These are phyloP conservation scores for Buceros bicornis DNA, from an alignment of 2,797 vertebrate genomes.

Conservation along the genomic window DNA sequence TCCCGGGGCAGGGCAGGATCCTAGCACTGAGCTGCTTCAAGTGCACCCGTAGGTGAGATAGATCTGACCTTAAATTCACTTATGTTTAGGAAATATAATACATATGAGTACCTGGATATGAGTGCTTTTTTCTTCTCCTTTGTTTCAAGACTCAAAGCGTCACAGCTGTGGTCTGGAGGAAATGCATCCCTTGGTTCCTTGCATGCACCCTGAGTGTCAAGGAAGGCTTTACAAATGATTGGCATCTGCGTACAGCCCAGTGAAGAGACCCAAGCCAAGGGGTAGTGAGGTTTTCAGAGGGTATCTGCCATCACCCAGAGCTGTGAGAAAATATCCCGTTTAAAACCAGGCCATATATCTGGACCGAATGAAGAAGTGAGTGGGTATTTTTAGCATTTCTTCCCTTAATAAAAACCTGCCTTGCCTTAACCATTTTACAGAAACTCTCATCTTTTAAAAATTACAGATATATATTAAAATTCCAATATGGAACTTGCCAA, in stretches of 20 bases:
- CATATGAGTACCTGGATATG: not conserved
- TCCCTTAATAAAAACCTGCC: not conserved
- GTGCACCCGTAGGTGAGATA: not conserved
- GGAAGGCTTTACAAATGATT: not conserved
- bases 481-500: not conserved
- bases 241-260: not conserved
- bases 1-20: not conserved
- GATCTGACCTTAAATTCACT: not conserved
- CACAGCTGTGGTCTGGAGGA: constrained; percentile 68
- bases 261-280: not conserved
- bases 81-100: not conserved
- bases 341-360: not conserved
- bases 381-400: not conserved
- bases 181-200: constrained; percentile 50
- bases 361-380: not conserved
- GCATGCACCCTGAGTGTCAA: constrained; percentile 59
- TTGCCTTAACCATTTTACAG: not conserved
- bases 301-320: not conserved
- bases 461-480: not conserved
- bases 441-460: not conserved
- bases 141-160: constrained; percentile 41
- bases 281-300: not conserved
- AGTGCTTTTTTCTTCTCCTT: not conserved
- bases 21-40: not conserved
- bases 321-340: not conserved